Evolutionary conservation across 2,888 invertebrate species (phyloP), one percentile per base, ranked within the genome.

Genomic region (Argyresthia goedartella): DNA sequence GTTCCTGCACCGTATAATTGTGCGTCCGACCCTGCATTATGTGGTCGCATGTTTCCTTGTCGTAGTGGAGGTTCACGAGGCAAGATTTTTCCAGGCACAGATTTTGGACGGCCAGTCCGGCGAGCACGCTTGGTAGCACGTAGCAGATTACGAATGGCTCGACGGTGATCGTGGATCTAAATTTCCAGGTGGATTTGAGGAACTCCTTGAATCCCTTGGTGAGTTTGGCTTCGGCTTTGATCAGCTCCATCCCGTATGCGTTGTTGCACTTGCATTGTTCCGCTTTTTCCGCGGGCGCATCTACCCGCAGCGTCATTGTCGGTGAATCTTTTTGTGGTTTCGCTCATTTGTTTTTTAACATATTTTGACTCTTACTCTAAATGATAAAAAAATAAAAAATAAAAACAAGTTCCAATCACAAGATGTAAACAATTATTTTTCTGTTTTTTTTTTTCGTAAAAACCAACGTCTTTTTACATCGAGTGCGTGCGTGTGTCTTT

Each of bases 131-230:
- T 48, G 91, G 91, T 64, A 91, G 74, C 48, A 91, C 79, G 63
- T 91, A 92, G 64, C 90, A 90, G 51, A 90, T 81, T 51, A 92
- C 79, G 60, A 91, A 89, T 7, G 92, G 92, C 69, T 92, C 92
- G 33, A 92, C 91, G n/a, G 91, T 91, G 39, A 86, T 61, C 69
- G 81, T 80, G 10, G 80, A 71, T 66, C 76, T 73, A 56, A 81
- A 68, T 34, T 71, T 68, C 84, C 86, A 85, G 57, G 76, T 64
- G 56, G 74, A 69, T 66, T 81, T 82, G 10, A 85, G 64, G 51
- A 75, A 76, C 58, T 76, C 66, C 59, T 85, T 85, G 39, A 39
- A 39, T 14, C 14, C 14, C 56, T 69, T 73, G 60, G 67, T 81
- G 35, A 84, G 59, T 65, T 72, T 79, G 50, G 62, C 71, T 56